Evolutionary conservation across 2,113 vertebrate genomes (phyloP), one percentile per base, ranked within the genome.

Genomic region (Paraplagusia blochii): DNA sequence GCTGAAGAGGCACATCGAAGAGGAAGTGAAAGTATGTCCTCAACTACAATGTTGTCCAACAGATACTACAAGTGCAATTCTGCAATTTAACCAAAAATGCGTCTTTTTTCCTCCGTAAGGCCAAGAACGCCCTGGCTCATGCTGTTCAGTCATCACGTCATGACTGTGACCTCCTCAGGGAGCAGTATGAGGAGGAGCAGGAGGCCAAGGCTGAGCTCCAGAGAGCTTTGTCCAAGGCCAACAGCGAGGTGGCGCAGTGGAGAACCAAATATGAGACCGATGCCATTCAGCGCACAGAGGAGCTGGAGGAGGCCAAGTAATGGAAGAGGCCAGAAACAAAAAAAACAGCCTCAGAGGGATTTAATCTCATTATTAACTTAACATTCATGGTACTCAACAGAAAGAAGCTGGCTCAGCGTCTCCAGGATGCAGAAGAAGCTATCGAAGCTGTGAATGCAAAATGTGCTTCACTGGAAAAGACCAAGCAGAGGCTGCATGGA

Each of bases 41-140:
- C 35, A 45, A 15, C 13, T 11, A 35, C 16, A 49, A 9, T 5
- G 29, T 3, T 44, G 6, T 14, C 9, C n/a, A 14, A 16, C 6
- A 14, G 4, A 44, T 17, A 29, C 22, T 29, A 29, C 3, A 53
- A 18, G 14, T 49, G 6, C 9, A 52, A 2, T 16, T 9, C 11
- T 53, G 15, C 5, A 14, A 10, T 1, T 57, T 44, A 14, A 54
- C 7, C 33, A 11, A 49, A 34, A 15, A 29, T 9, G 29, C 22
- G 22, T n/a, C 35, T 7, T 48, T 4, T 1, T 15, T 63, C 44
- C 0, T 55, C 47, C 62, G 8, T 49, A 12, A 95, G 94, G 92
- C 93, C 56, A 96, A 96, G 86, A 95, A 91, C 0, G 92, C 94
- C 0, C 77, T 95, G 67, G 93, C 94, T 53, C 94, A 96, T 0